A percentile compares a stretch with the other conserved stretches of the same genome.
Evolutionary conservation across 2,888 invertebrate species (phyloP).

Genomic region (Philonicus albiceps): DNA sequence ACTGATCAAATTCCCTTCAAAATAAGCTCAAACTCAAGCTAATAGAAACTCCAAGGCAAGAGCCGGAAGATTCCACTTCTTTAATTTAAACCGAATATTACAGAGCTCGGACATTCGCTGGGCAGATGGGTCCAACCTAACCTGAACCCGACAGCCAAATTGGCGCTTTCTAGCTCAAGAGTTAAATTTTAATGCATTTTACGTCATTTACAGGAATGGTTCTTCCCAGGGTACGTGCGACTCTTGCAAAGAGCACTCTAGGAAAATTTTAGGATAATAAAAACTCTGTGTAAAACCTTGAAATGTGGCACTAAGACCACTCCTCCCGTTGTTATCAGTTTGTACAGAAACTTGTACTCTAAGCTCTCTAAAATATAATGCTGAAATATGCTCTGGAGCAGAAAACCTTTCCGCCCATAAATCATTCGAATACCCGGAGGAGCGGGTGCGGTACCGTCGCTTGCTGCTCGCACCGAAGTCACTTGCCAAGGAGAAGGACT

Average conservation of each 20-base stretch:
- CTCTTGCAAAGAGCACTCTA: background rate
- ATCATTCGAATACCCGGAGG: constrained; percentile 27
- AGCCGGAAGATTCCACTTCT: background rate
- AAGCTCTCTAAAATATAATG: constrained; percentile 40
- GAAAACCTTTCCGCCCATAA: constrained; percentile 32
- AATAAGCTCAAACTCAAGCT: background rate
- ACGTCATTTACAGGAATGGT: constrained; percentile 8
- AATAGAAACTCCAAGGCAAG: background rate
- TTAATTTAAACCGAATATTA: background rate
- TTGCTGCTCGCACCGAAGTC: background rate
- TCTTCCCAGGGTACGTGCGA: background rate
- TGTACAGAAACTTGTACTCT: constrained; percentile 38
- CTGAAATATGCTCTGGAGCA: constrained; percentile 35
- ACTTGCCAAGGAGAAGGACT: constrained; percentile 7
- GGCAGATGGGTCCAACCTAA: background rate
- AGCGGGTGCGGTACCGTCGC: background rate
- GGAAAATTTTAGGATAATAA: background rate
- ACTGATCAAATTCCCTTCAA: background rate
- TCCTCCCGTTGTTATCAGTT: constrained; percentile 30
- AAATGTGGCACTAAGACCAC: constrained; percentile 28
- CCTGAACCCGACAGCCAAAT: background rate
- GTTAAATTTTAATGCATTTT: constrained; percentile 20
- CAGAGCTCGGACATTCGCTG: background rate
- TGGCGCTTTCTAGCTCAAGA: background rate
- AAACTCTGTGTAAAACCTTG: constrained; percentile 35